These are phyloP conservation scores for Otus scops DNA, from an alignment of 2,797 vertebrate species.

Conservation along the genomic window DNA sequence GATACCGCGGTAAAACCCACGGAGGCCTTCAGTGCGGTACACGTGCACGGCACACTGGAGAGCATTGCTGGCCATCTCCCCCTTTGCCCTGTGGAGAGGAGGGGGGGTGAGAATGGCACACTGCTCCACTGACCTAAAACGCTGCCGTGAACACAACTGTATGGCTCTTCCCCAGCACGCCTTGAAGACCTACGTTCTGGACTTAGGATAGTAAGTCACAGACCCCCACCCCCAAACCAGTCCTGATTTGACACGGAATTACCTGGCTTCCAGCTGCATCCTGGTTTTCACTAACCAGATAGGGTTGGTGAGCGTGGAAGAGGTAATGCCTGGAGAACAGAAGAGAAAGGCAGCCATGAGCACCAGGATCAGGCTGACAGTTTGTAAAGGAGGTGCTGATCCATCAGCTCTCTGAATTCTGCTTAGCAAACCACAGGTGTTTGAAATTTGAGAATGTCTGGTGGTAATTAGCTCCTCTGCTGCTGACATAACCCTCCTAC, in stretches of 20 bases:
- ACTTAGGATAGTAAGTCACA: not conserved
- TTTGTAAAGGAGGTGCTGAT: not conserved
- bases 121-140: not conserved
- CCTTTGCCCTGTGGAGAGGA: conserved; percentile 23
- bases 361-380: not conserved
- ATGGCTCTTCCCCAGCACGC: not conserved
- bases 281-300: conserved; percentile 74
- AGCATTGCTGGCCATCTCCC: not conserved
- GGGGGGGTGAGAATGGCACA: not conserved
- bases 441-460: not conserved
- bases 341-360: not conserved
- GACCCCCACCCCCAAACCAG: not conserved
- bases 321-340: conserved; percentile 43
- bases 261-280: conserved; percentile 72
- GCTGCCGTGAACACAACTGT: not conserved
- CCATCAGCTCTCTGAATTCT: not conserved
- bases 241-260: not conserved
- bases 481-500: not conserved
- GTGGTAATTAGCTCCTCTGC: not conserved
- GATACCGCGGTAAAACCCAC: conserved; percentile 70
- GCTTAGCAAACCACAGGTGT: not conserved
- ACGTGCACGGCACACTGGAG: conserved; percentile 53
- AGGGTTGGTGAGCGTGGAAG: conserved; percentile 61
- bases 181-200: not conserved
- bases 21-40: conserved; percentile 60